These are phyloP conservation scores for Emydura subglobosa DNA, from an alignment of 2,113 vertebrate species.

Conservation along the genomic window DNA sequence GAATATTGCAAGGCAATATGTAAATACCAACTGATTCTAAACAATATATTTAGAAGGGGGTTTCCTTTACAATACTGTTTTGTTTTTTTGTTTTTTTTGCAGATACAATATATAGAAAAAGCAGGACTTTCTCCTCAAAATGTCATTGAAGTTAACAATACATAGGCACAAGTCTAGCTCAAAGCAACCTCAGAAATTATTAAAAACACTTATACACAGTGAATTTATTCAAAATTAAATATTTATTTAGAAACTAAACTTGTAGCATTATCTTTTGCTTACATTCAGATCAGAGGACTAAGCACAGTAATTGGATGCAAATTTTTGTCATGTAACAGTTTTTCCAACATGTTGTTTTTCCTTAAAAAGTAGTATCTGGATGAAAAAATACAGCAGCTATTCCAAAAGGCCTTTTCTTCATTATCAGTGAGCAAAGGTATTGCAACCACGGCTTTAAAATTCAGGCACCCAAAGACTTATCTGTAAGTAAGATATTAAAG, in stretches of 20 bases:
- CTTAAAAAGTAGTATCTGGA: background rate
- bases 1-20: conserved; percentile 20
- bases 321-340: background rate
- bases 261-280: background rate
- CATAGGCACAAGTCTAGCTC: too few relatives aligned
- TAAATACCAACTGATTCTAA: background rate
- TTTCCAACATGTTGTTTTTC: background rate
- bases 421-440: background rate
- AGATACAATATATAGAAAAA: conserved; percentile 24
- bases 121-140: background rate
- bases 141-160: conserved; percentile 19
- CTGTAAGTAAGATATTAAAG: background rate
- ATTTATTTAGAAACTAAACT: background rate
- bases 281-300: too few relatives aligned
- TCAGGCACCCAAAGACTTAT: background rate
- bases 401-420: background rate
- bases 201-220: conserved; percentile 19
- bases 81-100: background rate
- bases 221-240: background rate
- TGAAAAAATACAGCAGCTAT: background rate
- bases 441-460: conserved; percentile 3
- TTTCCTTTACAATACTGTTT: background rate
- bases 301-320: background rate
- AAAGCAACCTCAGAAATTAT: background rate
- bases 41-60: background rate